phyloP scores from a whole-genome alignment of 2,888 invertebrate species.

The Scelioninae gen. 2 region DNA sequence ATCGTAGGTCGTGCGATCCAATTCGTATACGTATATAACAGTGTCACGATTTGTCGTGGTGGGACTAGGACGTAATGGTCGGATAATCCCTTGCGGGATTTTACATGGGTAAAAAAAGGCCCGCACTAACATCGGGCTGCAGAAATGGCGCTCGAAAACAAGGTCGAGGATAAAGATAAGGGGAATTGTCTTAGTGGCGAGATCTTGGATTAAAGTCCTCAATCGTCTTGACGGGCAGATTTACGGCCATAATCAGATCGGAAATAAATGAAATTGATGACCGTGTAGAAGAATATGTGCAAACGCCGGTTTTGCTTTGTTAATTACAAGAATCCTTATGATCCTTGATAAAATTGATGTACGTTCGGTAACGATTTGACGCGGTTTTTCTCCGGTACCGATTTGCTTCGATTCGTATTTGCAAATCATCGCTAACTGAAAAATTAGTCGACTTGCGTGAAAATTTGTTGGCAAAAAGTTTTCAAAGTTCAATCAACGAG shows the following conservation, averaged over 20 bases:
- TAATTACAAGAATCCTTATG: too few species aligned
- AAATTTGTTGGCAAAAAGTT: too few species aligned
- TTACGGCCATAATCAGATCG: conserved; percentile 34
- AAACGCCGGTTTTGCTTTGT: not conserved
- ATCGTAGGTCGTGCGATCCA: conserved; percentile 35
- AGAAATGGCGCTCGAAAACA: conserved; percentile 42
- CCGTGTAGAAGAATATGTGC: not conserved
- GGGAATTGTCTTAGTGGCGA: conserved; percentile 58
- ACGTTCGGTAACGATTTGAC: too few species aligned
- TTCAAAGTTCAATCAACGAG: not conserved
- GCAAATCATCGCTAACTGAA: too few species aligned
- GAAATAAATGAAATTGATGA: conserved; percentile 25
- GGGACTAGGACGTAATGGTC: conserved; percentile 71
- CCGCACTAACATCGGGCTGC: conserved; percentile 58
- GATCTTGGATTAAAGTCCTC: conserved; percentile 38
- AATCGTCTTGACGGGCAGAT: conserved; percentile 36
- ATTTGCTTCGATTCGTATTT: too few species aligned
- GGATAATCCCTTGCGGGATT: conserved; percentile 71
- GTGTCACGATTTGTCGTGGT: conserved; percentile 67
- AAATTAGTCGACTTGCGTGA: too few species aligned
- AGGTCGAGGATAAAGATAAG: conserved; percentile 65
- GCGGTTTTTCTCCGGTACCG: too few species aligned
- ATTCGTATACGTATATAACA: conserved; percentile 50
- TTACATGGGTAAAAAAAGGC: conserved; percentile 60
- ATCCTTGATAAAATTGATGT: too few species aligned